Percentiles rank a stretch among this genome's conserved stretches.
These are phyloP conservation scores for Pseudomyrmex cubaensis DNA, from an alignment of 1,140 invertebrate species.

Conservation along the genomic window DNA sequence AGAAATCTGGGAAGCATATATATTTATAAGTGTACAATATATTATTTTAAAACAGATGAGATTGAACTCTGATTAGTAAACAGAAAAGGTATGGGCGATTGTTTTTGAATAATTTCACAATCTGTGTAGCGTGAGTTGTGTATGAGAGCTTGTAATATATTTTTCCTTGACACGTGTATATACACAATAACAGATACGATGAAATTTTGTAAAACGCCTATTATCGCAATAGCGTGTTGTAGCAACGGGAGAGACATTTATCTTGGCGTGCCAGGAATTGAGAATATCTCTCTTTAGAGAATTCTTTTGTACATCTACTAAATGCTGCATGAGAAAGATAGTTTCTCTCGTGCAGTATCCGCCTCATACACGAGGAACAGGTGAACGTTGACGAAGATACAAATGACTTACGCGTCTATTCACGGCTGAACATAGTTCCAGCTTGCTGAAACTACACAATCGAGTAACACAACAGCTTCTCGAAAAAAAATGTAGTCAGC, in stretches of 20 bases:
- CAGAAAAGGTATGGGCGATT: too few species aligned
- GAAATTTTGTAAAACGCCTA: constrained; percentile 58
- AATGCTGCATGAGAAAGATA: constrained; percentile 32
- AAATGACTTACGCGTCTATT: constrained; percentile 29
- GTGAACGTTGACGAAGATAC: constrained; percentile 42
- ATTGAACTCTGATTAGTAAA: too few species aligned
- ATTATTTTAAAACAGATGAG: too few species aligned
- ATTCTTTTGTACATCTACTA: constrained; percentile 41
- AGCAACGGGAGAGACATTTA: constrained; percentile 24
- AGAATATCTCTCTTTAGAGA: constrained; percentile 39
- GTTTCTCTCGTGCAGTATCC: constrained; percentile 35
- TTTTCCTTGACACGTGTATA: neutral
- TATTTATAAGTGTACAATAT: too few species aligned
- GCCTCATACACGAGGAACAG: constrained; percentile 12
- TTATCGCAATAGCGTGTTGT: constrained; percentile 5
- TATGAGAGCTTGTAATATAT: constrained; percentile 3
- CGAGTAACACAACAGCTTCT: neutral
- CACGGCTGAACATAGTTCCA: constrained; percentile 22
- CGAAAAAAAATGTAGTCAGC: neutral
- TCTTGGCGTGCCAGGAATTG: constrained; percentile 48
- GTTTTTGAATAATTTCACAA: too few species aligned
- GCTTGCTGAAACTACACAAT: constrained; percentile 1
- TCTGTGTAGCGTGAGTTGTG: too few species aligned
- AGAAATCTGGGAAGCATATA: neutral
- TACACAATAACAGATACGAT: constrained; percentile 31